Evolutionary conservation across 1,140 invertebrate genomes (phyloP).

Genomic region (Homalodisca vitripennis): DNA sequence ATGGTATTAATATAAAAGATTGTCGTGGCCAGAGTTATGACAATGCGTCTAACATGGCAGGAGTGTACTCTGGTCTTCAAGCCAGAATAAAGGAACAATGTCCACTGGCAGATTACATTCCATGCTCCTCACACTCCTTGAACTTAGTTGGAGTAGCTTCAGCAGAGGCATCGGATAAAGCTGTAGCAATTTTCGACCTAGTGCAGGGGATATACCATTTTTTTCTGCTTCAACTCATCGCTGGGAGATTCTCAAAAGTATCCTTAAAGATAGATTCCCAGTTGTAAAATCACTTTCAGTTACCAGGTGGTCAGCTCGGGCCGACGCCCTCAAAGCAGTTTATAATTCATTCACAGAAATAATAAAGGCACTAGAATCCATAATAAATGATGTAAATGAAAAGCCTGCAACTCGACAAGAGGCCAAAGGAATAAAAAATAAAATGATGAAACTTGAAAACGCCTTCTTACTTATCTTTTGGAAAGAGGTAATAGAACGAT

Average conservation of each 20-base stretch:
- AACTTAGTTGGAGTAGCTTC: slow-evolving; percentile 42
- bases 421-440: too few species aligned
- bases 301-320: slow-evolving; percentile 11
- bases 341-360: slow-evolving; percentile 11
- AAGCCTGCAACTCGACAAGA: too few species aligned
- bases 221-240: slow-evolving; percentile 22
- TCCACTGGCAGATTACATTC: slow-evolving; percentile 38
- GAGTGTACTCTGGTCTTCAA: slow-evolving; percentile 41
- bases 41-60: slow-evolving; percentile 41
- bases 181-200: too few species aligned
- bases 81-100: slow-evolving; percentile 42
- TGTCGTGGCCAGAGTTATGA: slow-evolving; percentile 42
- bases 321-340: slow-evolving; percentile 17
- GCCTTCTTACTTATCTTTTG: too few species aligned
- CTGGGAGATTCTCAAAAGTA: slow-evolving; percentile 21
- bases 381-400: too few species aligned
- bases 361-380: too few species aligned
- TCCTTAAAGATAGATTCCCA: slow-evolving; percentile 13
- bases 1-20: slow-evolving; percentile 28
- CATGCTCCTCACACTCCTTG: slow-evolving; percentile 44
- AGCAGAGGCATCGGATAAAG: slow-evolving; percentile 36
- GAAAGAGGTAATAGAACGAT: too few species aligned
- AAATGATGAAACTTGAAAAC: too few species aligned
- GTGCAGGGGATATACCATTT: too few species aligned
- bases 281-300: slow-evolving; percentile 20